phyloP scores from a whole-genome alignment of 2,797 vertebrate genomes.

The Xenops minutus region DNA sequence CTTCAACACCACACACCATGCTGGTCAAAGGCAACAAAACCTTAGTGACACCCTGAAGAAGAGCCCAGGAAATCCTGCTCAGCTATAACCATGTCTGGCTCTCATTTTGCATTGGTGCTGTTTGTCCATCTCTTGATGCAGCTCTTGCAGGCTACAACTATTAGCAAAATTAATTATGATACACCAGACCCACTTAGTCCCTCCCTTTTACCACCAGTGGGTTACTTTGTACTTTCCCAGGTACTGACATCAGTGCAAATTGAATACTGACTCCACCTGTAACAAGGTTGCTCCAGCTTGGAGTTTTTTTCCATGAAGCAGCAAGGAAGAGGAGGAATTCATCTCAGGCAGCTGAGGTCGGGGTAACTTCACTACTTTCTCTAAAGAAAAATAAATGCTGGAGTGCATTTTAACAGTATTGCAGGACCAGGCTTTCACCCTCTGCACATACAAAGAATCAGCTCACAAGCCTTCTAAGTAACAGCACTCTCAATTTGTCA shows the following conservation, averaged over 20 bases:
- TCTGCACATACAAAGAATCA: background rate
- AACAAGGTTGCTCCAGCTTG: background rate
- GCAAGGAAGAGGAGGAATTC: background rate
- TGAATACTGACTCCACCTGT: background rate
- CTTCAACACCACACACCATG: accelerated
- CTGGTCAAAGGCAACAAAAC: background rate
- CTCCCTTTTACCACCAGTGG: background rate
- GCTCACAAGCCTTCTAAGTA: background rate
- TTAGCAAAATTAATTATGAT: background rate
- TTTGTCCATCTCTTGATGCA: background rate
- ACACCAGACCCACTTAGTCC: background rate
- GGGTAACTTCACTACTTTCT: background rate
- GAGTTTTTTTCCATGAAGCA: too few relatives aligned
- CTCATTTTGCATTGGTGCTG: too few relatives aligned
- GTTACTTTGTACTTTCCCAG: background rate
- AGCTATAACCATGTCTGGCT: background rate
- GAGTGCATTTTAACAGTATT: too few relatives aligned
- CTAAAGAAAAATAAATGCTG: background rate
- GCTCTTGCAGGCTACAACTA: background rate
- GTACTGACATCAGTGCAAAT: accelerated
- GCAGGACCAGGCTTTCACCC: background rate
- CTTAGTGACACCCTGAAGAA: background rate
- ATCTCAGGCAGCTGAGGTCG: background rate
- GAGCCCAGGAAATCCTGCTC: background rate
- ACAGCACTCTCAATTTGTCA: background rate